phyloP scores from a whole-genome alignment of 2,888 invertebrate species.

The Ophion ventricosus region DNA sequence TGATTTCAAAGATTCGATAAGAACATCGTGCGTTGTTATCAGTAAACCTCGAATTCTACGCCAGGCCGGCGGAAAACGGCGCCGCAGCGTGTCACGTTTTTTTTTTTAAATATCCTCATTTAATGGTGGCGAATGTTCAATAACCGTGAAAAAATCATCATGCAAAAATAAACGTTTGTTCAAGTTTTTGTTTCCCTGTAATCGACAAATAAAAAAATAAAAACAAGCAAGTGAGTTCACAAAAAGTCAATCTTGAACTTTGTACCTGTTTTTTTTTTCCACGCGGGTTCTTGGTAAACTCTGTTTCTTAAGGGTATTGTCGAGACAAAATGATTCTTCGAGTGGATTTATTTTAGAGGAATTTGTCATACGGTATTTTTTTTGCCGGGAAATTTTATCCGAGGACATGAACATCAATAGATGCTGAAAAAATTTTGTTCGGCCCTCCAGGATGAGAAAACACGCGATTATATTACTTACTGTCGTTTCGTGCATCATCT shows the following conservation, averaged over 20 bases:
- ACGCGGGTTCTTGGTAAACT: not conserved
- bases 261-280: not conserved
- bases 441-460: constrained; percentile 60
- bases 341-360: not conserved
- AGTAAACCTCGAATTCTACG: constrained; percentile 39
- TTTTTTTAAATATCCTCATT: not conserved
- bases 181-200: not conserved
- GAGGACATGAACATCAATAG: not conserved
- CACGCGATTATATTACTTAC: constrained; percentile 29
- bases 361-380: not conserved
- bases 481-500: constrained; percentile 24
- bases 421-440: not conserved
- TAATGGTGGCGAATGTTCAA: not conserved
- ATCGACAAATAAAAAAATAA: not conserved
- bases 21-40: constrained; percentile 7
- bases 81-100: not conserved
- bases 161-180: not conserved
- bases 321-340: not conserved
- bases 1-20: constrained; percentile 45
- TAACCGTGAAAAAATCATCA: not conserved
- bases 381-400: no score
- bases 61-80: not conserved
- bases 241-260: not conserved
- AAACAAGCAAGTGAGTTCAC: constrained; percentile 5
- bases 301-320: not conserved